Base-by-base conservation (phyloP, 2,888 invertebrate genomes). In the Drosophila hawaiiensis region DNA sequence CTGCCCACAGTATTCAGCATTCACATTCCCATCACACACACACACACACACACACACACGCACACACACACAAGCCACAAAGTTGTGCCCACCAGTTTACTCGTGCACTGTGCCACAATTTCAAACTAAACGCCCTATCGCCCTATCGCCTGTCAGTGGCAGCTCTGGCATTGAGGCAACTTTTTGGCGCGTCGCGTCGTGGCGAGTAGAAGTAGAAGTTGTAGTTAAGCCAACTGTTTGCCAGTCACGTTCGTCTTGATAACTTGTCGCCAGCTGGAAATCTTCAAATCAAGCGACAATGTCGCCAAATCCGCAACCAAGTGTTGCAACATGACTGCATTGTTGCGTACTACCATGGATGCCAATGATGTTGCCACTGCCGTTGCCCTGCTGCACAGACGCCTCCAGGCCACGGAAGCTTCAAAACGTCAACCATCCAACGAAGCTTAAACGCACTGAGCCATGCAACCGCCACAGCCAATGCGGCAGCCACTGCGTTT, bases 181-280 rank as follows among this genome's bases (percentile, higher is more conserved):
- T 61, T 65, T 68, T 60, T 63, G 70, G 31, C 29, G 29, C 29
- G 29, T 37, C 63, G 58, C 25, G 47, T 47, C 47, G 47, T 22
- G 4, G 25, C 47, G 41, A 76, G 73, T 64, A 65, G 68, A 64
- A 35, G 39, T 2, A 54, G 62, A 59, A 28, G 69, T 43, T 49
- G 61, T 76, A 88, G 86, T 84, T 83, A 85, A 84, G 81, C 84
- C 82, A 88, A 86, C 82, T 86, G 84, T 87, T 89, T 82, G 85
- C 87, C 68, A 86, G 89, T 86, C 85, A 86, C 85, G 85, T 86
- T 86, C 90, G 87, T 84, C 89, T 87, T 89, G 85, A 86, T 86
- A 86, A 89, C 88, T 85, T 85, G 89, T 89, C 85, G 89, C 80
- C 89, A 84, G 85, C 88, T 86, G 82, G 85, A 86, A 86, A 89